Evolutionary conservation across 2,113 vertebrate genomes (phyloP).

Genomic region (Crotalus tigris): DNA sequence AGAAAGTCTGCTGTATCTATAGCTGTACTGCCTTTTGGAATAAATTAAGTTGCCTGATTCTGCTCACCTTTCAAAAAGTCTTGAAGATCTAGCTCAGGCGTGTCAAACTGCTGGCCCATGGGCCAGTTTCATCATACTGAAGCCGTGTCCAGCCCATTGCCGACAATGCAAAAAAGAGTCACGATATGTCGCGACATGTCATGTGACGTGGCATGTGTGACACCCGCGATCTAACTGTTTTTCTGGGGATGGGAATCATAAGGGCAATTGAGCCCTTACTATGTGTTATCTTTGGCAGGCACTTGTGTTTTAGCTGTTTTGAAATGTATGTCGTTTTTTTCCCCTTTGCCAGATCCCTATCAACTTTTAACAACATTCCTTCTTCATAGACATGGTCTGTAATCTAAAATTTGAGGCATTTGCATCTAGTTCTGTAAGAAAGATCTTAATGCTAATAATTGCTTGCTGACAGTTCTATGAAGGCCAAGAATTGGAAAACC

Average conservation of each 20-base stretch:
- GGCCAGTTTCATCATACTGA: too few species aligned
- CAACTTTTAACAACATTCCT: neutral
- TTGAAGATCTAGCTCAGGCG: neutral
- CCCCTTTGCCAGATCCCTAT: constrained; percentile 29
- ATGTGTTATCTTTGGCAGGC: neutral
- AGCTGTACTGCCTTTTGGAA: neutral
- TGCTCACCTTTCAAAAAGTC: neutral
- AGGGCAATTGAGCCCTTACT: neutral
- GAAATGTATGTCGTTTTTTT: neutral
- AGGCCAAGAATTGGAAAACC: neutral
- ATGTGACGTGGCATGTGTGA: too few species aligned
- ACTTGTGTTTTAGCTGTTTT: neutral
- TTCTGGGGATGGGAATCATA: neutral
- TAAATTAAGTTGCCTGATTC: neutral
- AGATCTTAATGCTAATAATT: constrained; percentile 10
- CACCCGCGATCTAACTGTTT: neutral
- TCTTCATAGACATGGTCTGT: neutral
- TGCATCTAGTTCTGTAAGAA: neutral
- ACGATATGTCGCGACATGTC: too few species aligned
- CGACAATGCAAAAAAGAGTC: too few species aligned
- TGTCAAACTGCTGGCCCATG: too few species aligned
- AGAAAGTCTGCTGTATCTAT: neutral
- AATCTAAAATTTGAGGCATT: constrained; percentile 8
- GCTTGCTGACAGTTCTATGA: neutral
- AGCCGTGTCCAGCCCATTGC: too few species aligned